Conservation (phyloP, 1,140 invertebrate species). For the Hypothenemus hampei region DNA sequence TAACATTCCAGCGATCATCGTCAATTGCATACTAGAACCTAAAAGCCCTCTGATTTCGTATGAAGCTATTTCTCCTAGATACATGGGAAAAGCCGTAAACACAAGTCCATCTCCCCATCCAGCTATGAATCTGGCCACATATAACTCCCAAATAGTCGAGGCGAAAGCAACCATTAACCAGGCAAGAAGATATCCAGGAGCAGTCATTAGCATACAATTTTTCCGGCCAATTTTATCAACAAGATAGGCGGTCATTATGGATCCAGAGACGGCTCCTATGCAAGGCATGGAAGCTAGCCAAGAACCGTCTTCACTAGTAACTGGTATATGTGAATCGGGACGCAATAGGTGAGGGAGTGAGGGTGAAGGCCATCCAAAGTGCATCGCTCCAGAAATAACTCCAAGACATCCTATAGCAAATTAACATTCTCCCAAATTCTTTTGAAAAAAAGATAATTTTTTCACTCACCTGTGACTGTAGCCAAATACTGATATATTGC, state of each 20-base stretch:
- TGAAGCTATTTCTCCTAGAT: constrained; percentile 63
- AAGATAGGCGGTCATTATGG: constrained; percentile 44
- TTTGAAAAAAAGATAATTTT: neutral
- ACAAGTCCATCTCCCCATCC: constrained; percentile 64
- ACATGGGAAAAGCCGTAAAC: constrained; percentile 60
- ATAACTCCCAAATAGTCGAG: constrained; percentile 50
- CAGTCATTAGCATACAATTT: constrained; percentile 56
- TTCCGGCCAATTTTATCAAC: constrained; percentile 60
- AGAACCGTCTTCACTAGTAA: constrained; percentile 55
- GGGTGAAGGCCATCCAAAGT: constrained; percentile 42
- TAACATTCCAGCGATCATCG: constrained; percentile 57
- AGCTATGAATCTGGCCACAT: constrained; percentile 49
- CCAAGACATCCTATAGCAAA: constrained; percentile 34
- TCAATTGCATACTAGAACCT: constrained; percentile 28
- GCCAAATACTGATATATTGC: constrained; percentile 30
- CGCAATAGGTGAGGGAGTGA: constrained; percentile 34
- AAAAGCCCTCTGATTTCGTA: constrained; percentile 58
- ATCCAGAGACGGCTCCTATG: constrained; percentile 50
- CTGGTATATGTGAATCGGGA: constrained; percentile 42
- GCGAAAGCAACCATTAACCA: constrained; percentile 61
- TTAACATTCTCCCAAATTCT: neutral
- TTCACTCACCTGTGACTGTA: constrained; percentile 28
- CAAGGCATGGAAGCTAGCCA: constrained; percentile 53
- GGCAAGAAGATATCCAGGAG: constrained; percentile 58
- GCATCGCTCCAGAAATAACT: constrained; percentile 38